phyloP scores from a whole-genome alignment of 2,888 invertebrate genomes.

The Amorpha juglandis region DNA sequence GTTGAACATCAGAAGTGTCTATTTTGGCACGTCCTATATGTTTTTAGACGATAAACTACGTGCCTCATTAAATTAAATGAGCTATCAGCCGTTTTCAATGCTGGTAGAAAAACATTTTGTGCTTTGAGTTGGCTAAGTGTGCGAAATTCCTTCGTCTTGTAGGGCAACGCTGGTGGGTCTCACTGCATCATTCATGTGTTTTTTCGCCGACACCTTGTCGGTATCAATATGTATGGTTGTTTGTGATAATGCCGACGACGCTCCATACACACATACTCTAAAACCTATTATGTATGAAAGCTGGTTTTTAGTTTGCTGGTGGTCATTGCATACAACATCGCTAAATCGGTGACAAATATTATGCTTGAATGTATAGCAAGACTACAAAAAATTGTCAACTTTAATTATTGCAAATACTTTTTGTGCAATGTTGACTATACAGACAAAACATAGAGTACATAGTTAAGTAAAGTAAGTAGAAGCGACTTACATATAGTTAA shows the following conservation, averaged over 20 bases:
- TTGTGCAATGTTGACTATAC: too few relatives aligned
- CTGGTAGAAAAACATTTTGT: constrained; percentile 65
- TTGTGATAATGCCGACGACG: constrained; percentile 68
- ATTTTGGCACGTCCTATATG: constrained; percentile 17
- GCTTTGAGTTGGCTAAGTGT: constrained; percentile 70
- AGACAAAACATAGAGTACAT: too few relatives aligned
- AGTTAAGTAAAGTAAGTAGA: too few relatives aligned
- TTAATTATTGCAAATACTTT: too few relatives aligned
- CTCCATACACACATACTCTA: constrained; percentile 13
- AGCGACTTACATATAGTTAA: too few relatives aligned
- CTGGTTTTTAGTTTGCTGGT: constrained; percentile 22
- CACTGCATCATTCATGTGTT: constrained; percentile 81
- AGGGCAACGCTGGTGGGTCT: constrained; percentile 70
- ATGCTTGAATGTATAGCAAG: not conserved
- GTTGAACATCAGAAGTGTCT: not conserved
- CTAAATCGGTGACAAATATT: constrained; percentile 22
- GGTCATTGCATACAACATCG: constrained; percentile 30
- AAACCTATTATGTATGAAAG: constrained; percentile 7
- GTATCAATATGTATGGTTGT: constrained; percentile 77
- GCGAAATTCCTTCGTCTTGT: constrained; percentile 78
- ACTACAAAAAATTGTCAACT: not conserved
- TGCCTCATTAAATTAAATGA: constrained; percentile 77
- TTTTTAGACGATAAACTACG: constrained; percentile 45
- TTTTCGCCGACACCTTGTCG: constrained; percentile 78
- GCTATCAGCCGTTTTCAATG: constrained; percentile 74